Evolutionary conservation across 2,797 vertebrate species (phyloP), one percentile per base, ranked within the genome.

Genomic region (Enteromius paludinosus): DNA sequence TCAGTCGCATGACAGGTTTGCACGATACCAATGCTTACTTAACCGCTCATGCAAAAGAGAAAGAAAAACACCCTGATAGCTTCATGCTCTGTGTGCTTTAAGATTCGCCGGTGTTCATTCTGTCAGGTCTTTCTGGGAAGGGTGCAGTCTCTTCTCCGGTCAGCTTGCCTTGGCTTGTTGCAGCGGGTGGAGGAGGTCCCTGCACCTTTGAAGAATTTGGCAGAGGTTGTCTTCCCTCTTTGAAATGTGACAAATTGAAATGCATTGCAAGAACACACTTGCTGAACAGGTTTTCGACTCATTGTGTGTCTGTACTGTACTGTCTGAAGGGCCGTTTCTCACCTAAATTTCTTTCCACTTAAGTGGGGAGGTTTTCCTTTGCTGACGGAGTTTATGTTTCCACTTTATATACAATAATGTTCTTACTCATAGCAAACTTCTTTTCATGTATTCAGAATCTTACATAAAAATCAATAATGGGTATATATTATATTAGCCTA

Each of bases 101-200:
- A 82, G 80, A 84, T 87, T 84, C 11, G 35, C 65, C 61, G 61
- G 75, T 10, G 61, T 72, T 89, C 87, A 78, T 86, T 83, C 35
- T 83, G 79, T 75, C 87, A 74, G 84, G 87, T 80, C 90, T 92
- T 90, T 81, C 90, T 59, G 45, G 68, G 82, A 91, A 20, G 85
- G 92, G 92, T 88, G 92, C 85, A 90, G 80, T 92, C 83, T 91
- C 90, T 90, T 90, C 90, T 79, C 85, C 47, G 43, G 73, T 86
- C 84, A 65, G 86, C 94, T 73, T 94, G 94, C 89, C 87, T 59
- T 79, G 89, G 94, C 94, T 94, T 93, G 94, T 89, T 89, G 62
- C 59, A 73, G 83, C 85, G 90, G 83, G 89, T 85, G 85, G 87
- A 93, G 88, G 90, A 92, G 89, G 88, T 87, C 82, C 69, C 38